phyloP scores from a whole-genome alignment of 2,888 invertebrate species.

The Platerodrilus igneus region DNA sequence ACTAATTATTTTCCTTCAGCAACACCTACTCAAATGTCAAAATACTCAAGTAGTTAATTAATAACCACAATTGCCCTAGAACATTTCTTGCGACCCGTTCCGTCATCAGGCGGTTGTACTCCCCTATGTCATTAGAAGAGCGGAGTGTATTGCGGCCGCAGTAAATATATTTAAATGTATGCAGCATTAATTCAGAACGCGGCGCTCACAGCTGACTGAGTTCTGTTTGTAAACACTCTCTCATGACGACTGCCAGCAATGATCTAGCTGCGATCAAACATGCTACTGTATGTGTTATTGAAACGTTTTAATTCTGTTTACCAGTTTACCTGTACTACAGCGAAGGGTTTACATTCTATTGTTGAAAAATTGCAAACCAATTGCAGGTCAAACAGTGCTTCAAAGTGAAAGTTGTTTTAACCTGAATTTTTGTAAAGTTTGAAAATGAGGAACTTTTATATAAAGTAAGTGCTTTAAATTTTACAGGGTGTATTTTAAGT shows the following conservation, averaged over 20 bases:
- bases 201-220: conserved; percentile 50
- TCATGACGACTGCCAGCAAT: conserved; percentile 31
- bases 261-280: conserved; percentile 27
- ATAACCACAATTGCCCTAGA: conserved; percentile 21
- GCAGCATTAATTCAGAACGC: conserved; percentile 50
- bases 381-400: no score
- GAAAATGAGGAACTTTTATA: no score
- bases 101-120: conserved; percentile 24
- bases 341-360: no score
- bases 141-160: conserved; percentile 28
- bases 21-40: no score
- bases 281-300: conserved; percentile 29
- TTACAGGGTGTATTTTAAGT: no score
- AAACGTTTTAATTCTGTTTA: conserved; percentile 31
- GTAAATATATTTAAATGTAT: conserved; percentile 52
- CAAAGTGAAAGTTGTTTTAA: no score
- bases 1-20: no score
- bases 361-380: no score
- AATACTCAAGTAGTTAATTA: no score
- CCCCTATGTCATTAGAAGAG: conserved; percentile 26
- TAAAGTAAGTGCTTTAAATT: no score
- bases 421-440: no score
- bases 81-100: conserved; percentile 22
- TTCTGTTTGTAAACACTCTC: conserved; percentile 49
- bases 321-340: conserved; percentile 22